These are phyloP conservation scores for Channallabes apus DNA, from an alignment of 2,797 vertebrate genomes.

Conservation along the genomic window DNA sequence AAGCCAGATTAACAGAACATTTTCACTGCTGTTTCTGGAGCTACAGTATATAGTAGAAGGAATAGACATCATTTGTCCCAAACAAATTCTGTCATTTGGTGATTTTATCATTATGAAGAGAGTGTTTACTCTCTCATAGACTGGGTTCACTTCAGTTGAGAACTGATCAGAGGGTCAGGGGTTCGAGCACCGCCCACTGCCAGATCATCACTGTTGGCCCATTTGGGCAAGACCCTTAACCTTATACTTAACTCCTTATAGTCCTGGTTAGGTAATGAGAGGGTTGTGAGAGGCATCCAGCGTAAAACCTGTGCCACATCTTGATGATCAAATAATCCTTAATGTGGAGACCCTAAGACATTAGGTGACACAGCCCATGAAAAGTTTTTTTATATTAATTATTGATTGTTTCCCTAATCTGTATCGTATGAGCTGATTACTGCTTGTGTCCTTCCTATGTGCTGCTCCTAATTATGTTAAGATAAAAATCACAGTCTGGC, in stretches of 20 bases:
- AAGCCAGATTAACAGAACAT: neutral
- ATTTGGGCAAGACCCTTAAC: too few relatives aligned
- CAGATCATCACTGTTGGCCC: too few relatives aligned
- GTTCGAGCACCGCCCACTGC: too few relatives aligned
- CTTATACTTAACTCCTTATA: too few relatives aligned
- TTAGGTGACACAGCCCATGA: too few relatives aligned
- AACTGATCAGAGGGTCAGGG: neutral
- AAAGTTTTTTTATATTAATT: too few relatives aligned
- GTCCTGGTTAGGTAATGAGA: too few relatives aligned
- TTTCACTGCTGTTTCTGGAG: neutral
- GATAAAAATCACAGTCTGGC: neutral
- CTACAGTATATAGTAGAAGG: neutral
- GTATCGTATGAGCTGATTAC: neutral
- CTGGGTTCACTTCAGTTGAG: neutral
- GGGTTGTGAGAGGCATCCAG: too few relatives aligned
- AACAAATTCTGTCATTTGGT: neutral
- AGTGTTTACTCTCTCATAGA: neutral
- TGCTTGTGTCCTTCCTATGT: neutral
- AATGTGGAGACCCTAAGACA: too few relatives aligned
- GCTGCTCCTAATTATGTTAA: neutral
- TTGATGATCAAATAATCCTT: too few relatives aligned
- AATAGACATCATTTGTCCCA: neutral
- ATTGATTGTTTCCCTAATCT: neutral
- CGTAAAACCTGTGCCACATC: too few relatives aligned
- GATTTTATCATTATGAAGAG: neutral